Base-by-base conservation (phyloP, 2,113 vertebrate species). In the Synchiropus splendidus region DNA sequence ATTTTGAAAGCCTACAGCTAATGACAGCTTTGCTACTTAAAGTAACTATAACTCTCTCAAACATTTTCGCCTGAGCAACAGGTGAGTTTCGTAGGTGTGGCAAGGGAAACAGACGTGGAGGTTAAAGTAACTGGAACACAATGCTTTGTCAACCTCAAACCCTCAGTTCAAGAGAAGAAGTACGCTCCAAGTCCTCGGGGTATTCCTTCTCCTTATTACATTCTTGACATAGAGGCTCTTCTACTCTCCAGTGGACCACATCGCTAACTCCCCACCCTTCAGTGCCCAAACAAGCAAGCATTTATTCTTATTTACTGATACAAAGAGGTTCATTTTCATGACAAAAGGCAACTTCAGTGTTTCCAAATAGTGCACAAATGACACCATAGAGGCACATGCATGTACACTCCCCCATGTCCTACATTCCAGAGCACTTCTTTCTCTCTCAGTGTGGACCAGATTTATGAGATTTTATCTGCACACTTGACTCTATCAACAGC, bases 211-310 rank as follows among this genome's bases (percentile, higher is more conserved):
- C 42, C 42, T 9, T 44, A 32, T 72, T 70, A 58, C 63, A 48
- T 55, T 64, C 61, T 65, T 64, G 16, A 72, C 64, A 36, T 35
- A 62, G 61, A 65, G 55, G 38, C 64, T 37, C 58, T 61, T 56
- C 39, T 34, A 51, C 51, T 42, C 51, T 41, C 17, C 16, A 34
- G 35, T 13, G 10, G 45, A 61, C 55, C 39, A 30, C 61, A 67
- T 54, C 40, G 41, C 58, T 78, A 77, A 79, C 69, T 74, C 49
- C n/a, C 52, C n/a, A n/a, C n/a, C n/a, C n/a, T n/a, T n/a, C n/a
- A n/a, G n/a, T n/a, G n/a, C n/a, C 39, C 61, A 67, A 51, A 85
- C 78, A 83, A 82, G 74, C 61, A 67, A 51, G 62, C 60, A 63
- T 70, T 77, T 74, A 67, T 79, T 59, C 61, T 32, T 51, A 72